A percentile compares a stretch with the other conserved stretches of the same genome.
These are phyloP conservation scores for Microcebus ravelobensis DNA, from an alignment of 2,113 vertebrate species.

Conservation along the genomic window DNA sequence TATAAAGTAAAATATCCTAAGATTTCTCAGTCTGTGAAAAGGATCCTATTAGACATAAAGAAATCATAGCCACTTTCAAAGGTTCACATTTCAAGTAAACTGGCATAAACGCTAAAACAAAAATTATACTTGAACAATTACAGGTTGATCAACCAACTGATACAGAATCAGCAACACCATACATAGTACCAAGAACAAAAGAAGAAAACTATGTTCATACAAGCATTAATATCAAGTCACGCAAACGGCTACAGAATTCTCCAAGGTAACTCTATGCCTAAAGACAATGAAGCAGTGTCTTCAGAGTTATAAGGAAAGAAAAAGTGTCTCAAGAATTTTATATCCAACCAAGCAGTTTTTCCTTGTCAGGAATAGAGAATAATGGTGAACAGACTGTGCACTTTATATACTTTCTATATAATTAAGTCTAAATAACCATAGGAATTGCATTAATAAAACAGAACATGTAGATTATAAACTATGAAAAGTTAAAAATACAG, in stretches of 20 bases:
- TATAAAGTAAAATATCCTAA: background rate
- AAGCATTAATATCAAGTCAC: constrained; percentile 26
- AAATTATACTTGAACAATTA: background rate
- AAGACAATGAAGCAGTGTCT: background rate
- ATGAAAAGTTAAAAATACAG: background rate
- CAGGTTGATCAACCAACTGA: background rate
- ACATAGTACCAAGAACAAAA: background rate
- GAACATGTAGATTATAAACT: background rate
- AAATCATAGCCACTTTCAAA: background rate
- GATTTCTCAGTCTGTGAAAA: background rate
- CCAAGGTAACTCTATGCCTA: background rate
- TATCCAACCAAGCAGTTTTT: background rate
- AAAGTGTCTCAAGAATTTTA: background rate
- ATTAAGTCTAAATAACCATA: background rate
- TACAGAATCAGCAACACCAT: background rate
- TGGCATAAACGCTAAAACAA: constrained; percentile 1
- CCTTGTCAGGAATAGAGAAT: background rate
- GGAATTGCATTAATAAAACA: background rate
- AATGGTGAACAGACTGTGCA: background rate
- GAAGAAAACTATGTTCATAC: background rate
- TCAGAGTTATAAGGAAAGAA: constrained; percentile 1
- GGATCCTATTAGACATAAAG: background rate
- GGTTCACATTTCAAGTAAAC: background rate
- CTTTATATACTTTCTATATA: background rate
- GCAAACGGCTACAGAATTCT: background rate